phyloP scores from a whole-genome alignment of 2,113 vertebrate genomes.

The Sapayoa aenigma region DNA sequence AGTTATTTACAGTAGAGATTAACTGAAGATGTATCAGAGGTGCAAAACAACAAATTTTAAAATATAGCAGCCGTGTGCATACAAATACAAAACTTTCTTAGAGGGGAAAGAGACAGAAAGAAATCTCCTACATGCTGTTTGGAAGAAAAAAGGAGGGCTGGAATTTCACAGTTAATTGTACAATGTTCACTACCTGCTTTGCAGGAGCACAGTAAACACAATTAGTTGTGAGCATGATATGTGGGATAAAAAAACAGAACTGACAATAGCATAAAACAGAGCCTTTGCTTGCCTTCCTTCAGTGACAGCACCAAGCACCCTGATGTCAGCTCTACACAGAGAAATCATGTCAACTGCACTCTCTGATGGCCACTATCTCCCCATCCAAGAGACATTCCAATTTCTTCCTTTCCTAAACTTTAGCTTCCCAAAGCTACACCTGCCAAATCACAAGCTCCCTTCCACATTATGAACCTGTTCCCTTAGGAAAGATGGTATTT shows the following conservation, averaged over 20 bases:
- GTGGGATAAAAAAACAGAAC: conserved; percentile 34
- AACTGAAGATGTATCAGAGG: not conserved
- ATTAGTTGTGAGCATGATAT: conserved; percentile 56
- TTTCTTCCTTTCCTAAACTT: conserved; percentile 57
- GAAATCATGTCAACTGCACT: conserved; percentile 1
- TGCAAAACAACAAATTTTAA: not conserved
- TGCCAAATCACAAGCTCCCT: conserved; percentile 46
- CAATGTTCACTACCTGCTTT: conserved; percentile 10
- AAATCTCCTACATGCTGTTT: not conserved
- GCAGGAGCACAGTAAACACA: conserved; percentile 35
- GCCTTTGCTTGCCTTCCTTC: not conserved
- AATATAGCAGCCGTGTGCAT: accelerated
- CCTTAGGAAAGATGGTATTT: conserved; percentile 37
- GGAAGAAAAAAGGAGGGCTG: not conserved
- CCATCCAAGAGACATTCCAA: conserved; percentile 60
- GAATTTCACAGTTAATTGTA: conserved; percentile 30
- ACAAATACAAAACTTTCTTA: not conserved
- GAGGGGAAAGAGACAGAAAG: not conserved
- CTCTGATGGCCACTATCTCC: conserved; percentile 40
- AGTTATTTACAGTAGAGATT: not conserved
- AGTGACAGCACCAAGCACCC: conserved; percentile 23
- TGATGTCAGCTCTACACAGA: not conserved
- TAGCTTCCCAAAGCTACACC: conserved; percentile 41
- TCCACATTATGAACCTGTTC: conserved; percentile 44
- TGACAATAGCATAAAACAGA: conserved; percentile 31